Percentiles rank a stretch among this genome's conserved stretches.
Evolutionary conservation across 2,888 invertebrate genomes (phyloP).

Genomic region (Drosophila atripex): DNA sequence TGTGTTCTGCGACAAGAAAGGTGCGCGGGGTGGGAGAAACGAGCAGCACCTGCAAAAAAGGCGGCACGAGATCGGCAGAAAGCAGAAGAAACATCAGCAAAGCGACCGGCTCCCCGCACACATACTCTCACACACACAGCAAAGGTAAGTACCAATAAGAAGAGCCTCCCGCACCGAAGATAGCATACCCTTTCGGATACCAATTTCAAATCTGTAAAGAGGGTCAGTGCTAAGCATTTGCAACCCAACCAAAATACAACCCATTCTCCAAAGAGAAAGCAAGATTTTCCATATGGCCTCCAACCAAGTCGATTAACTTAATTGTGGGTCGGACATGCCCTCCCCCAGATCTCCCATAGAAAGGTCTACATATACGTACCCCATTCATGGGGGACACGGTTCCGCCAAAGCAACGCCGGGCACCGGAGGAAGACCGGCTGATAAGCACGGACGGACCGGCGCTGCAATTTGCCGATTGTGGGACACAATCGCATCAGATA

Average conservation of each 20-base stretch:
- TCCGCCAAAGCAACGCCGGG: slow-evolving; percentile 53
- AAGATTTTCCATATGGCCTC: slow-evolving; percentile 9
- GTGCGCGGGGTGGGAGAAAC: slow-evolving; percentile 14
- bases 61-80: slow-evolving; percentile 48
- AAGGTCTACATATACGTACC: slow-evolving; percentile 11
- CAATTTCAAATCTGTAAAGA: no score
- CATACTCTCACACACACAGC: slow-evolving; percentile 10
- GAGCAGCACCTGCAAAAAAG: slow-evolving; percentile 43
- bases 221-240: no score
- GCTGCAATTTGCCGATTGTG: slow-evolving; percentile 56
- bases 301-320: no score
- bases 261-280: slow-evolving; percentile 9
- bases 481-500: slow-evolving; percentile 65
- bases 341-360: slow-evolving; percentile 29
- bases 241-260: neutral
- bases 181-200: neutral
- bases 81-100: slow-evolving; percentile 24
- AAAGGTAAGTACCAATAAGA: neutral
- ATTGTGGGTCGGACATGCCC: no score
- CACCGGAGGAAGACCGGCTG: slow-evolving; percentile 26
- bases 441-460: slow-evolving; percentile 37
- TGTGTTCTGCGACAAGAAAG: slow-evolving; percentile 15
- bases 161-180: slow-evolving; percentile 44
- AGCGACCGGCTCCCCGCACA: slow-evolving; percentile 44
- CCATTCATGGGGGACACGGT: slow-evolving; percentile 57